Evolutionary conservation across 2,113 vertebrate genomes (phyloP).

Genomic region (Eonycteris spelaea): DNA sequence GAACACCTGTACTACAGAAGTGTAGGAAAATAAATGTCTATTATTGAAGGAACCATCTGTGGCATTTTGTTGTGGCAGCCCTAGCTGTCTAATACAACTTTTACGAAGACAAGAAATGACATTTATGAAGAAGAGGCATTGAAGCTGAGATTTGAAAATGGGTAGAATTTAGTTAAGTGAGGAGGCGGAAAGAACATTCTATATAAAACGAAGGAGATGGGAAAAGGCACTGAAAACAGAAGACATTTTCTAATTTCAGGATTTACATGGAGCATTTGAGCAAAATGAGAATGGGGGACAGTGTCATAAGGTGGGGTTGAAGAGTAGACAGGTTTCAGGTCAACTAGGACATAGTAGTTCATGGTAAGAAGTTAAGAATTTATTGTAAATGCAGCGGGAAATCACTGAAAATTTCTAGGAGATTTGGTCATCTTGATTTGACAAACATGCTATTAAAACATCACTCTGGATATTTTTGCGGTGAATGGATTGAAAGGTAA

Average conservation of each 20-base stretch:
- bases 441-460: neutral
- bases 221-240: neutral
- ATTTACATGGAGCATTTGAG: neutral
- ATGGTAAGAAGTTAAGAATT: neutral
- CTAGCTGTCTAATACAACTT: neutral
- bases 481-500: neutral
- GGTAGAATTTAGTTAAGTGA: neutral
- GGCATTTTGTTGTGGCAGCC: neutral
- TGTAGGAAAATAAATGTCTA: neutral
- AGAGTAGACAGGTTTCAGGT: neutral
- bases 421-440: neutral
- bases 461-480: neutral
- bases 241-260: neutral
- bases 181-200: neutral
- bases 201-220: neutral
- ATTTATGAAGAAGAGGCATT: neutral
- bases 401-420: neutral
- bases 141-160: neutral
- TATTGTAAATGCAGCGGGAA: neutral
- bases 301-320: neutral
- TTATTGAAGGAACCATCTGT: neutral
- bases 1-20: neutral
- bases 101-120: neutral
- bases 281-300: neutral
- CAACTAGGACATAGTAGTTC: neutral